phyloP scores from a whole-genome alignment of 2,888 invertebrate genomes.

The Protodeltote pygarga region DNA sequence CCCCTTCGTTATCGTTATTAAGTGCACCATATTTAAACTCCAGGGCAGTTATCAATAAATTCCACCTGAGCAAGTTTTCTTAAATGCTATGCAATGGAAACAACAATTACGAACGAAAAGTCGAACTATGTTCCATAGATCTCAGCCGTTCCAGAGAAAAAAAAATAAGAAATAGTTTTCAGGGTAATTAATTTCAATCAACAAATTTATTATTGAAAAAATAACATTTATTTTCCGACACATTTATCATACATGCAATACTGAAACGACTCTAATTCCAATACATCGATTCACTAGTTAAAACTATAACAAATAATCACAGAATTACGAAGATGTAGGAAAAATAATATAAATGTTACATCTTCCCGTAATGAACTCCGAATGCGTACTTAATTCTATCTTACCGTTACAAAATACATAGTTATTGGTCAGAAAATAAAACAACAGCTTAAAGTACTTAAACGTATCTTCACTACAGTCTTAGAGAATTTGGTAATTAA shows the following conservation, averaged over 20 bases:
- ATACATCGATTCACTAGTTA: constrained; percentile 75
- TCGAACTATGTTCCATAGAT: too few relatives aligned
- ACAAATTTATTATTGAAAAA: constrained; percentile 66
- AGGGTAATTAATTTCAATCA: constrained; percentile 17
- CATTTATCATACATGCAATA: constrained; percentile 82
- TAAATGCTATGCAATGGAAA: too few relatives aligned
- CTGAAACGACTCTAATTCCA: constrained; percentile 76
- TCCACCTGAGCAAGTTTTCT: too few relatives aligned
- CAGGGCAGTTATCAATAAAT: too few relatives aligned
- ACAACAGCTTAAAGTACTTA: constrained; percentile 71
- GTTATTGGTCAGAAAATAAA: constrained; percentile 84
- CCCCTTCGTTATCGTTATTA: too few relatives aligned
- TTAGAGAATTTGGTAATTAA: constrained; percentile 66
- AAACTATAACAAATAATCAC: constrained; percentile 83
- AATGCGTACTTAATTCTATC: constrained; percentile 74
- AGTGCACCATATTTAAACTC: too few relatives aligned
- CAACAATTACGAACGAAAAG: too few relatives aligned
- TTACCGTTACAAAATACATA: constrained; percentile 75
- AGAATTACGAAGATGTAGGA: constrained; percentile 80
- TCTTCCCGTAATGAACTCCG: constrained; percentile 77
- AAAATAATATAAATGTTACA: constrained; percentile 72
- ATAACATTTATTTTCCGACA: constrained; percentile 84
- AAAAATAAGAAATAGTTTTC: background rate
- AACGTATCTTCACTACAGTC: constrained; percentile 75
- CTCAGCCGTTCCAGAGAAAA: background rate